Percentiles rank a stretch among this genome's conserved stretches.
Conservation (phyloP, 2,113 vertebrate species). For the Apeltes quadracus region DNA sequence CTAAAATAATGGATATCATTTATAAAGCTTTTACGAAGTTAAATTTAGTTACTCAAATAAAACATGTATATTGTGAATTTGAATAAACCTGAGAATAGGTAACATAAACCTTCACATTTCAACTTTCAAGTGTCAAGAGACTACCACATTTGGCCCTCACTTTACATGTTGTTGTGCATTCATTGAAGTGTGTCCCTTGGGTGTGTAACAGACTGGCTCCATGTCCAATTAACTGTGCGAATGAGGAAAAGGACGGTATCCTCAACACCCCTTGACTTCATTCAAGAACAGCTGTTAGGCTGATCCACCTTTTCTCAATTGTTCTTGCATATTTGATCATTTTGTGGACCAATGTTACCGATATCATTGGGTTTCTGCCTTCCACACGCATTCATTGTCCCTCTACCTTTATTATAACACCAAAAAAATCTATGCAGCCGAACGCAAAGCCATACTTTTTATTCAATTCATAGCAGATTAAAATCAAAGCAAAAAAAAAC, state of each 20-base stretch:
- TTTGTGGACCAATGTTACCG: neutral
- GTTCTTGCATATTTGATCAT: constrained; percentile 12
- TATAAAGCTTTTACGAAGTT: no score
- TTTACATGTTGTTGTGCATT: constrained; percentile 2
- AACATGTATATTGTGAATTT: neutral
- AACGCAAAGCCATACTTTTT: neutral
- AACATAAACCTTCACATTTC: neutral
- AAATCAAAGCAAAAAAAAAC: neutral
- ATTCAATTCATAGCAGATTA: neutral
- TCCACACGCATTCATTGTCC: neutral
- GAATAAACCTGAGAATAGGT: neutral
- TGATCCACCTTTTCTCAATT: constrained; percentile 8
- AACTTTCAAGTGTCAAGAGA: neutral
- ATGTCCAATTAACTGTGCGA: constrained; percentile 9
- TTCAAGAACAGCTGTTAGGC: neutral
- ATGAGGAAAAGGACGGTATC: constrained; percentile 28
- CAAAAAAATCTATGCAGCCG: neutral
- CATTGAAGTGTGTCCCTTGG: constrained; percentile 20
- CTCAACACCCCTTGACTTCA: neutral
- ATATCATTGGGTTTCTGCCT: neutral
- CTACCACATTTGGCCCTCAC: neutral
- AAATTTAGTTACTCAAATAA: no score
- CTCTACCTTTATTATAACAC: neutral
- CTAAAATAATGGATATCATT: no score
- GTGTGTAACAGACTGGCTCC: neutral